phyloP scores from a whole-genome alignment of 2,888 invertebrate genomes.

The Hybos culiciformis region DNA sequence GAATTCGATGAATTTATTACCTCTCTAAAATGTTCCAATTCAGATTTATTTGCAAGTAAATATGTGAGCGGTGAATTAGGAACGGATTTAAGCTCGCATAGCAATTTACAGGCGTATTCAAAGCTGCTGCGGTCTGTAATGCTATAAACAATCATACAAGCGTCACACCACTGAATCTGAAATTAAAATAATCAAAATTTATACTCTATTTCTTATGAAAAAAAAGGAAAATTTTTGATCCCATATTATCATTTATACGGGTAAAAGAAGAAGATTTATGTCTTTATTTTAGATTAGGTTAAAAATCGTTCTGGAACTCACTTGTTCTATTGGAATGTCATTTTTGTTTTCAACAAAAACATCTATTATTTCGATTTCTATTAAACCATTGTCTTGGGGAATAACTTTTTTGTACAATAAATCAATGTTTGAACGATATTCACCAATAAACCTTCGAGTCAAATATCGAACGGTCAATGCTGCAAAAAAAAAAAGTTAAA shows the following conservation, averaged over 20 bases:
- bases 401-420: constrained; percentile 61
- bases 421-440: constrained; percentile 73
- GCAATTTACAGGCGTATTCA: constrained; percentile 49
- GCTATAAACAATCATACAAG: constrained; percentile 62
- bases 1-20: too few species aligned
- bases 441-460: constrained; percentile 63
- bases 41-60: constrained; percentile 64
- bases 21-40: constrained; percentile 63
- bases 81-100: constrained; percentile 43
- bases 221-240: too few species aligned
- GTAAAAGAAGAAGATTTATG: too few species aligned
- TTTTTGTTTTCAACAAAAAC: constrained; percentile 57
- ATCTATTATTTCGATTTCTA: constrained; percentile 68
- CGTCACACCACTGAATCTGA: constrained; percentile 62
- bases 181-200: too few species aligned
- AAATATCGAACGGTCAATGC: constrained; percentile 65
- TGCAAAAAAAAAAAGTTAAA: constrained; percentile 34
- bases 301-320: constrained; percentile 25
- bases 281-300: too few species aligned
- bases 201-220: too few species aligned
- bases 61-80: constrained; percentile 43
- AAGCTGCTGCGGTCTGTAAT: constrained; percentile 60
- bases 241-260: too few species aligned
- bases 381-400: constrained; percentile 49
- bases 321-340: constrained; percentile 44